Base-by-base conservation (phyloP, 2,113 vertebrate species). In the Pelvicachromis taeniatus region DNA sequence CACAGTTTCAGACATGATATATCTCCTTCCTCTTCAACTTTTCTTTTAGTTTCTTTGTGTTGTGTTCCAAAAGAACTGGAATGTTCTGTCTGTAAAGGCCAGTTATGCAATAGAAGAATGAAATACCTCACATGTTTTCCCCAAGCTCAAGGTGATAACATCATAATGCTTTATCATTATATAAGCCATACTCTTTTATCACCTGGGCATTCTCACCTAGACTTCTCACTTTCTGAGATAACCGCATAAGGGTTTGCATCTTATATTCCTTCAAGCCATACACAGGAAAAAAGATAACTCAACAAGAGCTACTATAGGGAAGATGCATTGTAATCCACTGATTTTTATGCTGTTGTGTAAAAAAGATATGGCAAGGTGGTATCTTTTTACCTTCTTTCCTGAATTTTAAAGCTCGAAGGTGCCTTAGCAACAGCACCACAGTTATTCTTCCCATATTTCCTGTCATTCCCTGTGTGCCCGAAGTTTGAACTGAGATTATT, bases 391-490 rank as follows among this genome's bases (percentile, higher is more conserved):
- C 80, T 33, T 58, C 42, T 13, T 54, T 53, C 53, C 55, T 56
- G 73, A 88, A 55, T 86, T 35, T 63, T n/a, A 35, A 77, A 31
- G 53, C 81, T 9, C 4, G 13, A 82, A 35, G 73, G 48, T 29
- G 78, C 78, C 52, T 85, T 12, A 33, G 81, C 19, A 80, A 73
- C 78, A 53, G 40, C 68, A 14, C 31, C 38, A 61, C 84, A 42
- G 80, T 84, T 87, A 84, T 88, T 87, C 52, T 79, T 80, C 77
- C 61, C 48, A 68, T 88, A 85, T 89, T 81, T 90, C 61, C 61
- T 77, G n/a, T 85, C 63, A 80, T 6, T 14, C 59, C 81, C 53
- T 17, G 58, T 52, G 84, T 83, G 68, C 55, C 68, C 42, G 40
- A 65, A 80, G n/a, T 85, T 81, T 85, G 48, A 81, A 68, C 54